Evolutionary conservation across 2,113 vertebrate genomes (phyloP).

Genomic region (Tragelaphus buxtoni): DNA sequence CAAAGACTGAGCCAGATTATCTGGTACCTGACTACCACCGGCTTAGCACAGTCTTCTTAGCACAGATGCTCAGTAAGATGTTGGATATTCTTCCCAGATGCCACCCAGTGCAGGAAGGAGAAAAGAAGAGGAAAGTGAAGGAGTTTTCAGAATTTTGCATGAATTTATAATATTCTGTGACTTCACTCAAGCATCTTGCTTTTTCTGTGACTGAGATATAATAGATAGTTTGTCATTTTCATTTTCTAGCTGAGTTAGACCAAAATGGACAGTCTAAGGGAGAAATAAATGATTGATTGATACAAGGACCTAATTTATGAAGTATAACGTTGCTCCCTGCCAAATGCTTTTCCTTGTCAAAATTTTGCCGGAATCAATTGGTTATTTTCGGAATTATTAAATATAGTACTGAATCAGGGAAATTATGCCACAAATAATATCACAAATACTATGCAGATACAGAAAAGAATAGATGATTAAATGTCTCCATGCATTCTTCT

Average conservation of each 20-base stretch:
- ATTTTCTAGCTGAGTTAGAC: not conserved
- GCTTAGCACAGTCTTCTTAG: not conserved
- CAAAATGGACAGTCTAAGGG: not conserved
- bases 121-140: not conserved
- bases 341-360: conserved; percentile 45
- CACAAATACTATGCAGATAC: conserved; percentile 16
- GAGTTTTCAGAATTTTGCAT: not conserved
- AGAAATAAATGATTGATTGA: not conserved
- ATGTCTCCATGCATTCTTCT: not conserved
- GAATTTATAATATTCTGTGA: not conserved
- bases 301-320: not conserved
- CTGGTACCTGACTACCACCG: no score
- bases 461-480: conserved; percentile 51
- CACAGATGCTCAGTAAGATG: not conserved
- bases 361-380: conserved; percentile 37
- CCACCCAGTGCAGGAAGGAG: not conserved
- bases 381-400: conserved; percentile 52
- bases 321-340: conserved; percentile 14
- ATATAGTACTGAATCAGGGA: conserved; percentile 34
- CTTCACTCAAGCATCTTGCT: not conserved
- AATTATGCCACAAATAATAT: conserved; percentile 46
- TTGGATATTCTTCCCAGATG: not conserved
- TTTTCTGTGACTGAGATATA: not conserved
- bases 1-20: not conserved
- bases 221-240: not conserved